These are phyloP conservation scores for Botia almorhae DNA, from an alignment of 2,797 vertebrate species.

Conservation along the genomic window DNA sequence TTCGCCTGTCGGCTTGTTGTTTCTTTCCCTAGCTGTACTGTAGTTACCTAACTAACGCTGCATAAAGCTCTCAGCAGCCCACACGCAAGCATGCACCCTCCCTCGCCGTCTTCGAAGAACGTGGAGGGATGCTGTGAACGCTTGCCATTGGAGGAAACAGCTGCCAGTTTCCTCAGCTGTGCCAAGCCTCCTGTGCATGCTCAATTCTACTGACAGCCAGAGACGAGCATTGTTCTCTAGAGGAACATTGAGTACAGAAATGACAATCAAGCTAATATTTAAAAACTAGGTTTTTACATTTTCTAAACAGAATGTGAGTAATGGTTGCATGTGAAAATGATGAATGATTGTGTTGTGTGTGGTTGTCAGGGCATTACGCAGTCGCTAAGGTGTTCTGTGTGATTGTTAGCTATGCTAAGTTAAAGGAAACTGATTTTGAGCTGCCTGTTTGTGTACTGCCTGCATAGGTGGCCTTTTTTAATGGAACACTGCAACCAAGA, in stretches of 20 bases:
- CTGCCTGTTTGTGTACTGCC: too few relatives aligned
- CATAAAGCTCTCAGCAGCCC: conserved; percentile 65
- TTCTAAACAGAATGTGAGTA: too few relatives aligned
- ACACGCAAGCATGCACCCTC: conserved; percentile 59
- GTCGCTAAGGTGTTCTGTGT: too few relatives aligned
- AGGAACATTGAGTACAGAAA: not conserved
- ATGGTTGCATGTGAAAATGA: too few relatives aligned
- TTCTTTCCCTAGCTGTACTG: conserved; percentile 55
- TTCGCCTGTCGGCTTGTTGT: conserved; percentile 17
- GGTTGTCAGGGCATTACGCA: too few relatives aligned
- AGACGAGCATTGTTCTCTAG: conserved; percentile 6
- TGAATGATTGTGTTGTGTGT: too few relatives aligned
- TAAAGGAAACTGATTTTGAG: too few relatives aligned
- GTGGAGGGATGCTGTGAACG: conserved; percentile 37
- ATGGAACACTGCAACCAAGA: too few relatives aligned
- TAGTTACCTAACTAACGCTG: conserved; percentile 67
- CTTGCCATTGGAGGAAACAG: conserved; percentile 58
- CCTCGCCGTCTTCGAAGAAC: conserved; percentile 44
- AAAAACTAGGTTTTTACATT: too few relatives aligned
- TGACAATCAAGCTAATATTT: not conserved
- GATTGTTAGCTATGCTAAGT: too few relatives aligned
- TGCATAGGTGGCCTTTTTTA: too few relatives aligned
- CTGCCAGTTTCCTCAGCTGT: conserved; percentile 54
- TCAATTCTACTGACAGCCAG: conserved; percentile 41
- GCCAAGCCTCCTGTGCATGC: conserved; percentile 39